These are phyloP conservation scores for Strigamia crassipes DNA, from an alignment of 2,888 invertebrate species.

Conservation along the genomic window DNA sequence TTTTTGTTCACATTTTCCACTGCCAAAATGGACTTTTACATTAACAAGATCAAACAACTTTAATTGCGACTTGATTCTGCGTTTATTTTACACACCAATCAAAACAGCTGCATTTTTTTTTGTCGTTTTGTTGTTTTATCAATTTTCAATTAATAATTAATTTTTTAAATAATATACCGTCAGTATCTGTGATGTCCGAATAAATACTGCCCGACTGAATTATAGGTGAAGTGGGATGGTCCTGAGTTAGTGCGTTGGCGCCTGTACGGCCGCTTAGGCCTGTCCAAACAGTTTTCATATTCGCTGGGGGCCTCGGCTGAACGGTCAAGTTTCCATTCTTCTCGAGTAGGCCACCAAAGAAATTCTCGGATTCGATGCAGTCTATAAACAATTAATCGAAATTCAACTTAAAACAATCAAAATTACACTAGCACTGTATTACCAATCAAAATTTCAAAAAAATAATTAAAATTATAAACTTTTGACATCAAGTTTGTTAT, in stretches of 20 bases:
- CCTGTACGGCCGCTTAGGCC: neutral
- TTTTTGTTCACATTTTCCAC: too few species aligned
- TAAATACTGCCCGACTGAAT: neutral
- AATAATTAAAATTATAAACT: too few species aligned
- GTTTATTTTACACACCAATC: too few species aligned
- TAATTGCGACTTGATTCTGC: too few species aligned
- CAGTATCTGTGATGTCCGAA: conserved; percentile 7
- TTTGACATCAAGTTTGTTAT: neutral
- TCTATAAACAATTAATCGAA: neutral
- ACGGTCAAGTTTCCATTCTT: conserved; percentile 21
- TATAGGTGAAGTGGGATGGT: neutral
- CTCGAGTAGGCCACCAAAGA: conserved; percentile 44
- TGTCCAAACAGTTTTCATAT: neutral
- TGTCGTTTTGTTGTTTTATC: too few species aligned
- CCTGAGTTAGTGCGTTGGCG: neutral
- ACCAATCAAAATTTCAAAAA: too few species aligned
- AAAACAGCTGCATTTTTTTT: too few species aligned
- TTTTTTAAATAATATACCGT: conserved; percentile 4
- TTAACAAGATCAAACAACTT: too few species aligned
- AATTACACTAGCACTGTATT: neutral
- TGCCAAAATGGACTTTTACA: too few species aligned
- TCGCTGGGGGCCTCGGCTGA: neutral
- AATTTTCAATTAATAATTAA: neutral
- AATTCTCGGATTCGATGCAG: conserved; percentile 44
- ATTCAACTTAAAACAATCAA: neutral